Evolutionary conservation across 2,888 invertebrate species (phyloP), one percentile per base, ranked within the genome.

Genomic region (Pandemis heparana): DNA sequence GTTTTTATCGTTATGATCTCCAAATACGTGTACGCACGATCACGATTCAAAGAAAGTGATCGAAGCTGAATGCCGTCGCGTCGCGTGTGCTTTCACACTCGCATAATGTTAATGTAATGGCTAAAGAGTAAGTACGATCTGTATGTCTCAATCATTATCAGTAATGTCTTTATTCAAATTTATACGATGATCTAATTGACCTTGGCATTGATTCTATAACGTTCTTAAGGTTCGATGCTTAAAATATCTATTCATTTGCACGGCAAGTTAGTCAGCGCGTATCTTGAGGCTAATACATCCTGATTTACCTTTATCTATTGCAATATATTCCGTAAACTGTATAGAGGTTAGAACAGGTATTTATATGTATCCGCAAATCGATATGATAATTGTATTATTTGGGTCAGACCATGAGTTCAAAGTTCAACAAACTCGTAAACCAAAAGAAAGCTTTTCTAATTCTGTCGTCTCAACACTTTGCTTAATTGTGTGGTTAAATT

Each of bases 1-100:
- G n/a, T 7, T 56, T 56, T 56, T 23, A 56, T 18, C 43, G 46
- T 46, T 46, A 63, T 63, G 46, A 46, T 63, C 63, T 14, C n/a
- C 14, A 43, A 63, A 46, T 77, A 82, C 83, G 80, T 82, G 79
- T 81, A 84, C 82, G 81, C 77, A 80, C 77, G 82, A 82, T 82
- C 79, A 79, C 83, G 81, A 12, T 61, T 85, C 84, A 81, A 84
- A 83, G 83, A 85, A 83, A 83, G 81, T 82, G 81, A 81, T 84
- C 70, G 71, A 59, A 60, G 70, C 68, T 74, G 68, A 71, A 72
- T 23, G 60, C 75, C 56, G 4, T 23, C 10, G 66, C 43, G 74
- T 84, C 81, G 87, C 85, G 87, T 86, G 75, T 80, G 81, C 81
- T 84, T 85, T 86, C 82, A 77, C 85, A 41, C 48, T 38, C 10